A percentile compares a stretch with the other conserved stretches of the same genome.
Conservation (phyloP, 2,797 vertebrate species). For the Phoeniculus purpureus region DNA sequence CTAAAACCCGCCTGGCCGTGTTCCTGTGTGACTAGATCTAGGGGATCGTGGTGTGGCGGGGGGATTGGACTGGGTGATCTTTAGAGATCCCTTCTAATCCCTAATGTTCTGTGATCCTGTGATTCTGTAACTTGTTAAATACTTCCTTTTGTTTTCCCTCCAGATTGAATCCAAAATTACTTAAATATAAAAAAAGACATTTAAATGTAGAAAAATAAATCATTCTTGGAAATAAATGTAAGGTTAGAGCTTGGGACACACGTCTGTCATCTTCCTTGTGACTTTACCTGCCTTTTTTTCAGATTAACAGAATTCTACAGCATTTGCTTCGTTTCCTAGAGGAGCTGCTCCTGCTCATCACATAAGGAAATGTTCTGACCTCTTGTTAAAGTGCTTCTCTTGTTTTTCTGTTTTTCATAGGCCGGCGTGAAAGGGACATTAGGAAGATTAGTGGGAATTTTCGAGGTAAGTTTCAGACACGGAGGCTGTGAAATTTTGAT, state of each 20-base stretch:
- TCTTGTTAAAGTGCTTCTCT: not conserved
- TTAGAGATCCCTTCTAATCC: too few species aligned
- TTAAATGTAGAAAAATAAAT: not conserved
- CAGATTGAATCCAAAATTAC: not conserved
- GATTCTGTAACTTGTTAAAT: too few species aligned
- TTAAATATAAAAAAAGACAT: not conserved
- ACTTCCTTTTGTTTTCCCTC: not conserved
- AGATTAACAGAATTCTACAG: not conserved
- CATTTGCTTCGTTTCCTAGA: not conserved
- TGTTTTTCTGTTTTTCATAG: constrained; percentile 73
- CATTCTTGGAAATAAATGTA: not conserved
- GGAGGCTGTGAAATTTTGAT: not conserved
- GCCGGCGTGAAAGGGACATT: constrained; percentile 98
- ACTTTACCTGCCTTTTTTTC: not conserved
- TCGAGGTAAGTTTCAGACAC: constrained; percentile 86
- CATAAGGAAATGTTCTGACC: not conserved
- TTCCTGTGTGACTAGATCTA: too few species aligned
- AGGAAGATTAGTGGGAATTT: constrained; percentile 96
- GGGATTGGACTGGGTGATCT: too few species aligned
- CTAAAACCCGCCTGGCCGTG: too few species aligned
- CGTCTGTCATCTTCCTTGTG: not conserved
- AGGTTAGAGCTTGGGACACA: rapidly evolving
- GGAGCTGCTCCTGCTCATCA: not conserved
- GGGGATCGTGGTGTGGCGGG: too few species aligned
- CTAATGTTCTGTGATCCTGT: too few species aligned